phyloP scores from a whole-genome alignment of 2,888 invertebrate genomes.

The Cephus pulcher region DNA sequence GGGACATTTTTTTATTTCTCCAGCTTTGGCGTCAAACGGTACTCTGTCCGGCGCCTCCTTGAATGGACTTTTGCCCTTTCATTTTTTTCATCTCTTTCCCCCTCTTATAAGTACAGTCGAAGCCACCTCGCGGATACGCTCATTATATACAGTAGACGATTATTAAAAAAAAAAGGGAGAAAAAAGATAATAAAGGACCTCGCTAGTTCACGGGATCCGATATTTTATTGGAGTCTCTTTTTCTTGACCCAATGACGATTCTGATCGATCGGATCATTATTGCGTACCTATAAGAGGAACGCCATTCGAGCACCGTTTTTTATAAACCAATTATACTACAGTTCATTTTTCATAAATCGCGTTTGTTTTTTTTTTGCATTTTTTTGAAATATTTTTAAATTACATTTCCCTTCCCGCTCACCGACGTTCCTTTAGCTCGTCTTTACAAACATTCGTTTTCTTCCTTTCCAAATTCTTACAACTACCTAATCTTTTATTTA shows the following conservation, averaged over 20 bases:
- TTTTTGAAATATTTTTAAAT: constrained; percentile 10
- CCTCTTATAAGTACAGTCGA: constrained; percentile 10
- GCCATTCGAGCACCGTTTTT: not conserved
- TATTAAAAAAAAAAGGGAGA: constrained; percentile 19
- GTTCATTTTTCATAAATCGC: not conserved
- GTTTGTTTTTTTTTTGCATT: constrained; percentile 17
- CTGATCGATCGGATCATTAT: not conserved
- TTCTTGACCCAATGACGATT: no score
- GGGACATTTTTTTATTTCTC: not conserved
- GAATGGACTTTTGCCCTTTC: not conserved
- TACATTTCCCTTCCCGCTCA: not conserved
- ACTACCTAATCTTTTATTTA: constrained; percentile 26
- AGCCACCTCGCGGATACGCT: constrained; percentile 11
- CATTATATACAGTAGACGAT: constrained; percentile 38
- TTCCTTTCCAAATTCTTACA: constrained; percentile 9
- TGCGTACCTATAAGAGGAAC: not conserved
- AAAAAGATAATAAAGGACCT: constrained; percentile 1
- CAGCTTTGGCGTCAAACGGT: constrained; percentile 32
- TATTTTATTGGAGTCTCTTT: not conserved
- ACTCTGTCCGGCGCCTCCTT: constrained; percentile 13
- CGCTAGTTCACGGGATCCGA: not conserved
- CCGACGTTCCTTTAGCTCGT: not conserved
- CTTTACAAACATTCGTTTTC: not conserved
- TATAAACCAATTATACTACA: not conserved
- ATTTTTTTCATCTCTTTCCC: not conserved